Percentiles rank a stretch among this genome's conserved stretches.
Evolutionary conservation across 2,888 invertebrate species (phyloP).

Genomic region (Taenaris catops): DNA sequence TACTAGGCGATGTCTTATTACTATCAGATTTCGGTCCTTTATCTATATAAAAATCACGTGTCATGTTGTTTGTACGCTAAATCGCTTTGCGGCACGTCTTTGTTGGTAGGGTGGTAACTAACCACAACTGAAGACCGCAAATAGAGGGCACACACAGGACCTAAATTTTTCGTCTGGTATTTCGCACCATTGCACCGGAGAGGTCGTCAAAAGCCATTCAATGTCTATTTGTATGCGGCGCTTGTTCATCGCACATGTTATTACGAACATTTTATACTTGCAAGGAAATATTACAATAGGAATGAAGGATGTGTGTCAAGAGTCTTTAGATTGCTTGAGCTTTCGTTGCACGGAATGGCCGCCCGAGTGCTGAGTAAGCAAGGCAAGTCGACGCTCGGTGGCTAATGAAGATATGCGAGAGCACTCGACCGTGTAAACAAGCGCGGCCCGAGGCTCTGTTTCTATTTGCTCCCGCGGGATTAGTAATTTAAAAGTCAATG

Average conservation of each 20-base stretch:
- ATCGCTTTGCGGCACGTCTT: too few species aligned
- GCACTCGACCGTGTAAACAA: slow-evolving; percentile 72
- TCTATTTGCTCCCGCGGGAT: slow-evolving; percentile 74
- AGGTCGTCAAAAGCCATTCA: too few species aligned
- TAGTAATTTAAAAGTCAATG: slow-evolving; percentile 81
- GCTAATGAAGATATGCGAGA: slow-evolving; percentile 75
- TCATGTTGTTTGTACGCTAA: too few species aligned
- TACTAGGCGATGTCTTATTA: too few species aligned
- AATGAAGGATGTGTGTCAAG: slow-evolving; percentile 33
- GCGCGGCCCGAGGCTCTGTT: slow-evolving; percentile 56
- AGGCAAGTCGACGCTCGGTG: slow-evolving; percentile 33
- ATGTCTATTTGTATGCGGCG: slow-evolving; percentile 1
- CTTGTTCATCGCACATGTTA: slow-evolving; percentile 7
- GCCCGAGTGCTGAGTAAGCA: slow-evolving; percentile 64
- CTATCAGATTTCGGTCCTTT: too few species aligned
- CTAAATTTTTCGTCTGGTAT: too few species aligned
- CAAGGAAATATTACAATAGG: slow-evolving; percentile 20
- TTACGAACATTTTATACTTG: too few species aligned
- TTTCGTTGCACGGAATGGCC: slow-evolving; percentile 30
- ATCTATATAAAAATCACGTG: too few species aligned
- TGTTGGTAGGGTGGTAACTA: too few species aligned
- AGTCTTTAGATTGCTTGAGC: slow-evolving; percentile 27
- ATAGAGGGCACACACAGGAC: too few species aligned
- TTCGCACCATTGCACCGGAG: too few species aligned
- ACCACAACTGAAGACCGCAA: too few species aligned